Base-by-base conservation (phyloP, 1,140 invertebrate species). In the Drosophila kohkoa region DNA sequence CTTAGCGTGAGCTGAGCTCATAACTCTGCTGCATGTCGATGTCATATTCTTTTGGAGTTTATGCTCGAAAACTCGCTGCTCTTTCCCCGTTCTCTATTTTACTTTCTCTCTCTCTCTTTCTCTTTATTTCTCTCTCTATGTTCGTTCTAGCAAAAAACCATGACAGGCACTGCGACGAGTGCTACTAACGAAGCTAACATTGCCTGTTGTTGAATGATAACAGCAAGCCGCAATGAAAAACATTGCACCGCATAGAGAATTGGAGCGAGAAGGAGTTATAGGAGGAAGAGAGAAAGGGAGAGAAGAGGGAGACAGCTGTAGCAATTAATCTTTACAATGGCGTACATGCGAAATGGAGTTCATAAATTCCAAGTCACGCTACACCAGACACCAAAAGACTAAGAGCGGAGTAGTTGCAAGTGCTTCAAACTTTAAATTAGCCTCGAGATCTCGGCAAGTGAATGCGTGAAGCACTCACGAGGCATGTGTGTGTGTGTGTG, bases 291-390 rank as follows among this genome's bases (percentile, higher is more conserved):
- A 52, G 43, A 32, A 16, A 5, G 15, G 13, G 38, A 35, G 16
- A 13, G 49, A 11, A 46, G 28, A 10, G 41, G 10, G 49, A 25
- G 25, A 51, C 32, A 79, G 72, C 76, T 65, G 72, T 80, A 83
- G 83, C 83, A 87, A 88, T 87, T 87, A 87, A 87, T 88, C 83
- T 87, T 87, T 78, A 88, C 83, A 87, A 87, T 87, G 64, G 70
- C 80, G 70, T 82, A 87, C 83, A 87, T 77, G 83, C 80, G 80
- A 88, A 88, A 88, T 87, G 83, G 80, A 87, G 80, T 87, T 87
- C 80, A 87, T 87, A 87, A 87, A 87, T 87, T 82, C 77, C 83
- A 80, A 88, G 83, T 83, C 77, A 87, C 80, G 83, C 82, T 70
- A 82, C 76, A 73, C 54, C 45, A 71, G 72, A 20, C 68, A 72